Conservation (phyloP, 2,888 invertebrate species). For the Pteria penguin region DNA sequence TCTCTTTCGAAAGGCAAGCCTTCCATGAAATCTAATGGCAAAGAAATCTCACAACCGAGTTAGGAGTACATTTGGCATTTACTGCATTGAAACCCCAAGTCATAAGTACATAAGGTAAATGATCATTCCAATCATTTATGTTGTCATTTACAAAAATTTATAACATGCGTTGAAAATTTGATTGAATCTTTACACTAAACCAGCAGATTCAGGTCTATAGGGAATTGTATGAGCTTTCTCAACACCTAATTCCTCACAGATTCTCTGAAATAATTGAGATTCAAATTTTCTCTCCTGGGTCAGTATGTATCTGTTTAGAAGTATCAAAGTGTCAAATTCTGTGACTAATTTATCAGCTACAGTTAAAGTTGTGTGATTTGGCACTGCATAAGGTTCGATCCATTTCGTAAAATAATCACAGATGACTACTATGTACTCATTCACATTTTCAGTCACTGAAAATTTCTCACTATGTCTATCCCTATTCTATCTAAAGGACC, state of each 20-base stretch:
- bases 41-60: constrained; percentile 41
- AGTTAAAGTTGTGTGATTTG: constrained; percentile 46
- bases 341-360: constrained; percentile 50
- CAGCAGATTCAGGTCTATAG: constrained; percentile 48
- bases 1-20: constrained; percentile 14
- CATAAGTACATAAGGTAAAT: constrained; percentile 44
- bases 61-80: constrained; percentile 45
- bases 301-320: constrained; percentile 47
- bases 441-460: constrained; percentile 40
- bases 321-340: constrained; percentile 41
- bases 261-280: constrained; percentile 38
- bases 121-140: constrained; percentile 48
- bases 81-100: constrained; percentile 46
- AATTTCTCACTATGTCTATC: constrained; percentile 53
- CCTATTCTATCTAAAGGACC: constrained; percentile 33
- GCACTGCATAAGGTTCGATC: constrained; percentile 36
- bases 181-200: constrained; percentile 50
- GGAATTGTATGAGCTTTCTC: constrained; percentile 52
- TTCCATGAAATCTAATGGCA: constrained; percentile 51
- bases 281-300: constrained; percentile 58
- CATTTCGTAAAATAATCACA: constrained; percentile 56
- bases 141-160: constrained; percentile 34
- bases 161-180: constrained; percentile 46
- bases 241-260: constrained; percentile 47
- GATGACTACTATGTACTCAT: constrained; percentile 54